These are phyloP conservation scores for Ranitomeya imitator DNA, from an alignment of 2,113 vertebrate species.

Conservation along the genomic window DNA sequence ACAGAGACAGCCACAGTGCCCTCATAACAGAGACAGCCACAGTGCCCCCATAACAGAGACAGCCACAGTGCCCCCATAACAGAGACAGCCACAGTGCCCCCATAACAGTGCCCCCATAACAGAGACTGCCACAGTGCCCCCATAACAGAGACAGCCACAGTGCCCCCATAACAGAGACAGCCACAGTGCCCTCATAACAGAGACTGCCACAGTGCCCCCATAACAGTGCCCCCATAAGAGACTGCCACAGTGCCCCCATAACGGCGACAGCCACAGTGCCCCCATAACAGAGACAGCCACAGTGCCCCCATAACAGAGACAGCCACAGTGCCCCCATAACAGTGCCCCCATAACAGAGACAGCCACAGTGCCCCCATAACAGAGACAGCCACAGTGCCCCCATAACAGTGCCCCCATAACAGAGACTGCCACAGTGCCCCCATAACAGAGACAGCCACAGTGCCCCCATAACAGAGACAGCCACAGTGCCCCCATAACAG, in stretches of 20 bases:
- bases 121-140: neutral
- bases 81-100: neutral
- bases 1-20: neutral
- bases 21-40: neutral
- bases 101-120: neutral
- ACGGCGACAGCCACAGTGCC: neutral
- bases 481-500: neutral
- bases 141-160: neutral
- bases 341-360: too few species aligned
- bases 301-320: neutral
- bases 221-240: neutral
- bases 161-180: neutral
- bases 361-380: neutral
- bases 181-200: neutral
- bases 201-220: neutral
- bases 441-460: neutral
- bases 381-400: neutral
- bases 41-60: neutral
- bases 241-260: neutral
- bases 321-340: neutral
- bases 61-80: neutral
- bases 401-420: too few species aligned
- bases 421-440: neutral
- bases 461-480: neutral
- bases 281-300: neutral